Evolutionary conservation across 2,113 vertebrate genomes (phyloP), one percentile per base, ranked within the genome.

Genomic region (Dinomys branickii): DNA sequence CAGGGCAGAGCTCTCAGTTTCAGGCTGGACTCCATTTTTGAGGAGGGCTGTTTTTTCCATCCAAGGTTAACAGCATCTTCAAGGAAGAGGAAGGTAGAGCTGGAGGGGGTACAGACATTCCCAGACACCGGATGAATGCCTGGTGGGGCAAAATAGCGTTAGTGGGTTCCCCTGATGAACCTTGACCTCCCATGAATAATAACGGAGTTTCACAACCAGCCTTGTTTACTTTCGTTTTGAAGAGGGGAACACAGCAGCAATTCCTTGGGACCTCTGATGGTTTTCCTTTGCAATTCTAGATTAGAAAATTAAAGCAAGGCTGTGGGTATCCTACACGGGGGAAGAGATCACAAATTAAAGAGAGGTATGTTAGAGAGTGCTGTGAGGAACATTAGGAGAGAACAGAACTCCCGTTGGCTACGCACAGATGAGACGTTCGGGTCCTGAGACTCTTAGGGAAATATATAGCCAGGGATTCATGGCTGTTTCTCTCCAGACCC

Each of bases 1-100:
- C 98, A 97, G 92, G 95, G 78, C 97, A 85, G 86, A 80, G 30
- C 26, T 95, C 97, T 80, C 56, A 94, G 91, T 89, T 94, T 94
- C 89, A 89, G 95, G 50, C 65, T 91, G 81, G 69, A 59, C 24
- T 78, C 26, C 30, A 5, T 54, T 81, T 89, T 85, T 91, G 91
- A 95, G 94, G 88, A n/a, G 44, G 16, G 50, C 44, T 28, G 3
- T 1, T 94, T 98, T 97, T 88, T 90, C 24, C 91, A 38, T 47
- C 0, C 33, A 47, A 94, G 88, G 69, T 87, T 80, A 93, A 93
- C 96, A 95, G 0, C 0, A 0, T 91, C 81, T 85, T 61, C 75
- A 50, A 84, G 33, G 92, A 92, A n/a, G 33, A 85, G 9, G 78
- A 33, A 44, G 58, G 47, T 16, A 50, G 75, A 33, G 75, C 7